Conservation (phyloP, 2,113 vertebrate species). For the Cephalopholis sonnerati region DNA sequence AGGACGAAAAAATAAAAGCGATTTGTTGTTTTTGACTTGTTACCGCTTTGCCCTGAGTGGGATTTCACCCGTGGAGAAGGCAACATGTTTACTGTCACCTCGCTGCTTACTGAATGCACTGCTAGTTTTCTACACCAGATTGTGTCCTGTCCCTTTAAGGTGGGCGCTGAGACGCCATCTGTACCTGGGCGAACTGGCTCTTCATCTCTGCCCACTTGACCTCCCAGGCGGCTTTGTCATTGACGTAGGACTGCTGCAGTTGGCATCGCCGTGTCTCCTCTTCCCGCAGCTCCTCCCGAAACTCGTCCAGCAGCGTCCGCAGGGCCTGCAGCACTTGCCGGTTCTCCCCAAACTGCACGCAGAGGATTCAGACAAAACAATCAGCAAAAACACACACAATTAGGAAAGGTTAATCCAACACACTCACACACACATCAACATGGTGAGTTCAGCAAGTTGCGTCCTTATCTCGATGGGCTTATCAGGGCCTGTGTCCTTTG, state of each 20-base stretch:
- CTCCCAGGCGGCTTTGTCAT: constrained; percentile 94
- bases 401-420: neutral
- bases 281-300: constrained; percentile 90
- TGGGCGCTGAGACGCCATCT: constrained; percentile 69
- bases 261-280: constrained; percentile 88
- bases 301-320: constrained; percentile 92
- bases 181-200: constrained; percentile 92
- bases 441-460: neutral
- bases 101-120: constrained; percentile 29
- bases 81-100: constrained; percentile 63
- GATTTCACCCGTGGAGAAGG: constrained; percentile 23
- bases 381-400: neutral
- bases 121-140: constrained; percentile 5
- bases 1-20: no score
- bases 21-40: constrained; percentile 1
- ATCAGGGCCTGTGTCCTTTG: constrained; percentile 21
- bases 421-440: neutral
- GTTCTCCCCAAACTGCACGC: constrained; percentile 89
- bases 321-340: constrained; percentile 89
- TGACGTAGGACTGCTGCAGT: constrained; percentile 91
- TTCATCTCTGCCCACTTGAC: constrained; percentile 91
- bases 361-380: constrained; percentile 1
- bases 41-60: neutral
- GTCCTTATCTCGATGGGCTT: constrained; percentile 1
- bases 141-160: constrained; percentile 57